Percentiles rank a stretch among this genome's conserved stretches.
These are phyloP conservation scores for Leucoptera coffeella DNA, from an alignment of 2,888 invertebrate genomes.

Conservation along the genomic window DNA sequence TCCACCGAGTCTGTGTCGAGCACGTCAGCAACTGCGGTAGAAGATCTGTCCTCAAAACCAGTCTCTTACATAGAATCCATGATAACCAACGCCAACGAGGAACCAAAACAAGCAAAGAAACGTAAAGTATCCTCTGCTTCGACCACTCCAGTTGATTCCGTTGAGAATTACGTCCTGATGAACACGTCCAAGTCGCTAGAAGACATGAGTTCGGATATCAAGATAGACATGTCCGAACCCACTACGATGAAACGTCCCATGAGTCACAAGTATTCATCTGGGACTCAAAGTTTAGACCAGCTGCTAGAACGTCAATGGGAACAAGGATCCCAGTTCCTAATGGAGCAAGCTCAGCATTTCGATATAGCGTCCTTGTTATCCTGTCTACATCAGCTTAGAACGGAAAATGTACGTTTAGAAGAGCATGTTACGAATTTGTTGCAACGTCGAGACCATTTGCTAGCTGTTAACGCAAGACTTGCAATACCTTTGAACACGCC, in stretches of 20 bases:
- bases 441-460: constrained; percentile 84
- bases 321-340: constrained; percentile 95
- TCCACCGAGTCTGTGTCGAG: too few species aligned
- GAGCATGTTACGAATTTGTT: constrained; percentile 82
- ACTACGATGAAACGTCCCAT: too few species aligned
- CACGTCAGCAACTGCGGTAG: too few species aligned
- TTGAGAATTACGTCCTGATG: too few species aligned
- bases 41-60: too few species aligned
- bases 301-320: constrained; percentile 95
- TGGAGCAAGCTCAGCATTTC: constrained; percentile 97
- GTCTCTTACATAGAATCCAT: constrained; percentile 58
- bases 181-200: too few species aligned
- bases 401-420: constrained; percentile 88
- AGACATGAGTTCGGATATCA: too few species aligned
- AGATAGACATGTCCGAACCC: too few species aligned
- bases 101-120: constrained; percentile 40
- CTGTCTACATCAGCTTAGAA: constrained; percentile 88
- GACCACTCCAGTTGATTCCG: too few species aligned
- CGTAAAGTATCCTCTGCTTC: constrained; percentile 39
- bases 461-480: constrained; percentile 91
- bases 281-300: constrained; percentile 86
- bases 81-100: constrained; percentile 51
- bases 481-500: constrained; percentile 72
- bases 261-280: constrained; percentile 49
- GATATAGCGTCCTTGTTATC: constrained; percentile 94